phyloP scores from a whole-genome alignment of 2,888 invertebrate genomes.

The Dryadula phaetusa region DNA sequence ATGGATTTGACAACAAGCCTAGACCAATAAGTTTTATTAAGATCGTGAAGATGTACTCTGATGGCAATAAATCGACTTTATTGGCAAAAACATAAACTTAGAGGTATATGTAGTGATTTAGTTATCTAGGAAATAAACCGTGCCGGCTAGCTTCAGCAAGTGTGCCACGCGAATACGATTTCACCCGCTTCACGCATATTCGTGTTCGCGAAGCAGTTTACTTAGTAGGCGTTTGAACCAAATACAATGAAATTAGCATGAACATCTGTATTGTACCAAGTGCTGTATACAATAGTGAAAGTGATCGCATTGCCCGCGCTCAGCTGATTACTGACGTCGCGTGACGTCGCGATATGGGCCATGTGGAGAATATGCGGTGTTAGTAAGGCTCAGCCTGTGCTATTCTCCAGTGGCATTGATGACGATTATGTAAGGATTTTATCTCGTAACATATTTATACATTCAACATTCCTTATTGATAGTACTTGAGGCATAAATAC shows the following conservation, averaged over 20 bases:
- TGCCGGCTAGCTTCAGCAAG: constrained; percentile 71
- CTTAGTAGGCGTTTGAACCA: constrained; percentile 65
- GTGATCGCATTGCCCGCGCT: constrained; percentile 70
- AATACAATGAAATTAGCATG: constrained; percentile 69
- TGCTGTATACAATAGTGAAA: constrained; percentile 67
- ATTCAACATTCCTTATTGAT: constrained; percentile 2
- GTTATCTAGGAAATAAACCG: constrained; percentile 49
- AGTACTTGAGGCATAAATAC: background rate
- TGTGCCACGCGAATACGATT: constrained; percentile 72
- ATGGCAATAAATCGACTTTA: background rate
- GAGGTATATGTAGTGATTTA: no score
- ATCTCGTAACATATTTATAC: constrained; percentile 34
- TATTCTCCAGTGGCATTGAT: constrained; percentile 65
- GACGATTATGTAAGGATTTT: constrained; percentile 77
- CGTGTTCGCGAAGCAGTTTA: constrained; percentile 62
- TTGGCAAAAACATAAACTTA: background rate
- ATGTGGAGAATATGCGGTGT: constrained; percentile 83
- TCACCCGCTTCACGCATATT: constrained; percentile 79
- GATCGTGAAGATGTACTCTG: background rate
- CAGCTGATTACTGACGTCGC: constrained; percentile 72
- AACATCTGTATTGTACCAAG: constrained; percentile 45
- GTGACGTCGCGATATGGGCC: constrained; percentile 77
- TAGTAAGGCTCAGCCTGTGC: constrained; percentile 76
- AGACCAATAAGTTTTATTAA: background rate
- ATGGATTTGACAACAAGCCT: background rate